Conservation (phyloP, 1,140 invertebrate genomes). For the Hesperophylax magnus region DNA sequence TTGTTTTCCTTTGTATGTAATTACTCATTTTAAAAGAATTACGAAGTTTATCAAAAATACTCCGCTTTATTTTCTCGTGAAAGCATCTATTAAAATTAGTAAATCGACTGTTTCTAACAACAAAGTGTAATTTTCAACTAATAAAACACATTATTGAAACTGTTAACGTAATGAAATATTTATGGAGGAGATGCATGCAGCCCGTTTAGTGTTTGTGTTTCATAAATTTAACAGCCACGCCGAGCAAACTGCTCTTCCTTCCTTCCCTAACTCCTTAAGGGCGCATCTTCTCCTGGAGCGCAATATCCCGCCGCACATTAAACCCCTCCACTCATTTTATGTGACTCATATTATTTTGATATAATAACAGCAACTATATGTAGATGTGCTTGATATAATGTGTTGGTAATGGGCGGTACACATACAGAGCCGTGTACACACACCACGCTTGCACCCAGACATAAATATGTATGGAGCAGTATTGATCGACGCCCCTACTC, state of each 20-base stretch:
- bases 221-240: constrained; percentile 32
- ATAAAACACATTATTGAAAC: constrained; percentile 33
- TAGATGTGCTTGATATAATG: constrained; percentile 43
- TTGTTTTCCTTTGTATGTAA: no score
- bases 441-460: constrained; percentile 13
- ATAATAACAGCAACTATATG: constrained; percentile 47
- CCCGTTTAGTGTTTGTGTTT: constrained; percentile 36
- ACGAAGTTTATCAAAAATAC: no score
- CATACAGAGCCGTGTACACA: not conserved
- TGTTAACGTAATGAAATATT: constrained; percentile 25
- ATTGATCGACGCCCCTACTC: constrained; percentile 47
- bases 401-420: constrained; percentile 46
- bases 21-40: no score
- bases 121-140: not conserved
- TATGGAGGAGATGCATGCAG: constrained; percentile 22
- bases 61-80: no score
- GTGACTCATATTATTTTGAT: constrained; percentile 48
- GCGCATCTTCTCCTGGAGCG: constrained; percentile 19
- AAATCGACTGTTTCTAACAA: no score
- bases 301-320: constrained; percentile 37
- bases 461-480: constrained; percentile 54
- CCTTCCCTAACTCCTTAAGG: not conserved
- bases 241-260: not conserved
- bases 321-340: constrained; percentile 33
- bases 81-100: no score